These are phyloP conservation scores for Luffia ferchaultella DNA, from an alignment of 2,888 invertebrate genomes.

Conservation along the genomic window DNA sequence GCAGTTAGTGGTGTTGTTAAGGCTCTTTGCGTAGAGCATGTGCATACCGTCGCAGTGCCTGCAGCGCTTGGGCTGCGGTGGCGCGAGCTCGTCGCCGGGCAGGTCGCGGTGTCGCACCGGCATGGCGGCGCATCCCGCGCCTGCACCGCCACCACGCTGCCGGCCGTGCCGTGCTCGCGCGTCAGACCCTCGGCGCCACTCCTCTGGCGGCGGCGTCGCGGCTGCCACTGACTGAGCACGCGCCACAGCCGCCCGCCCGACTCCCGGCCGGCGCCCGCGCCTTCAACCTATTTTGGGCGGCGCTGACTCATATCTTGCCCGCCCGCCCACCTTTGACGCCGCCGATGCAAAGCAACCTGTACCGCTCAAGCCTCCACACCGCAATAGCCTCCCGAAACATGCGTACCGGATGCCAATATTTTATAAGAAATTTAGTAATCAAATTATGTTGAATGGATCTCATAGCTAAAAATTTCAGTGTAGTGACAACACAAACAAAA, in stretches of 20 bases:
- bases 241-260: conserved; percentile 46
- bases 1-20: too few species aligned
- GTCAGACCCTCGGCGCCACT: conserved; percentile 36
- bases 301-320: conserved; percentile 54
- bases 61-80: conserved; percentile 90
- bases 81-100: conserved; percentile 59
- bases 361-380: not conserved
- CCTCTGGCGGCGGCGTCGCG: conserved; percentile 57
- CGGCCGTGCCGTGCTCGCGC: conserved; percentile 27
- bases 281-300: conserved; percentile 52
- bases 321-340: conserved; percentile 34
- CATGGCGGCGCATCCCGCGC: conserved; percentile 67
- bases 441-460: too few species aligned
- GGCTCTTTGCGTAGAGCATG: too few species aligned
- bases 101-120: conserved; percentile 66
- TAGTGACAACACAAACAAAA: too few species aligned
- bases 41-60: conserved; percentile 88
- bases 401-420: too few species aligned
- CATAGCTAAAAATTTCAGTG: too few species aligned
- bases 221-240: conserved; percentile 54
- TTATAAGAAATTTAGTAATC: too few species aligned
- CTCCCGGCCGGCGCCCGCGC: conserved; percentile 65
- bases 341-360: conserved; percentile 37
- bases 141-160: conserved; percentile 48
- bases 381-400: too few species aligned